A percentile compares a stretch with the other conserved stretches of the same genome.
These are phyloP conservation scores for Steinernema feltiae DNA, from an alignment of 1,140 invertebrate species.

Conservation along the genomic window DNA sequence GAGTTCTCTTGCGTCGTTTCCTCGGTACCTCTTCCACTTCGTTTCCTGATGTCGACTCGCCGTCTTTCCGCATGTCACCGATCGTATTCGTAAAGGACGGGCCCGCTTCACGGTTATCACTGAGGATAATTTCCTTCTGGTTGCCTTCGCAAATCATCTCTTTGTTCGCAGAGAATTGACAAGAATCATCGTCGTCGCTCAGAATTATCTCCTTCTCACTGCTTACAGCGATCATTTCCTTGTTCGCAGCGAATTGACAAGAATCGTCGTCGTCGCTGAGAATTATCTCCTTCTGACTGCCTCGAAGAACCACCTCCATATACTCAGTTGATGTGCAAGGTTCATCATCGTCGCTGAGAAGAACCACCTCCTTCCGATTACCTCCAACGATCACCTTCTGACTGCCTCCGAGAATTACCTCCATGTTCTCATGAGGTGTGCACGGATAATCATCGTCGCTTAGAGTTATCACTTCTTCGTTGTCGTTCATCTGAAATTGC, in stretches of 20 bases:
- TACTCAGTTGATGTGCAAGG: neutral
- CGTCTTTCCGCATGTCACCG: too few species aligned
- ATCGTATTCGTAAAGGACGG: too few species aligned
- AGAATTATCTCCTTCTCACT: neutral
- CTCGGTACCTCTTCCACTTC: slow-evolving; percentile 22
- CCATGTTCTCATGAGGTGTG: neutral
- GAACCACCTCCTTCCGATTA: neutral
- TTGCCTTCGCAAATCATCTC: neutral
- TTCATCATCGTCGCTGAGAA: neutral
- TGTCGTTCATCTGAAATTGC: neutral
- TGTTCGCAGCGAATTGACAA: neutral
- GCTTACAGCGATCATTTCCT: neutral
- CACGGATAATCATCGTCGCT: neutral
- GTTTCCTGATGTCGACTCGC: too few species aligned
- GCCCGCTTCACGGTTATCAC: too few species aligned
- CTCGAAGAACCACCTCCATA: too few species aligned
- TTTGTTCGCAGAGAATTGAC: neutral
- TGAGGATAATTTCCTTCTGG: too few species aligned
- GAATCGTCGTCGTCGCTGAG: too few species aligned
- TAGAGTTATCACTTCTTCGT: neutral
- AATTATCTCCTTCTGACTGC: too few species aligned
- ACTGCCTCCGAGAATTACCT: neutral
- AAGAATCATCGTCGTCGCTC: neutral
- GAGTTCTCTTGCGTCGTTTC: slow-evolving; percentile 28
- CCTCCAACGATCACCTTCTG: neutral